Base-by-base conservation (phyloP, 2,888 invertebrate species). In the Steinernema hermaphroditum region DNA sequence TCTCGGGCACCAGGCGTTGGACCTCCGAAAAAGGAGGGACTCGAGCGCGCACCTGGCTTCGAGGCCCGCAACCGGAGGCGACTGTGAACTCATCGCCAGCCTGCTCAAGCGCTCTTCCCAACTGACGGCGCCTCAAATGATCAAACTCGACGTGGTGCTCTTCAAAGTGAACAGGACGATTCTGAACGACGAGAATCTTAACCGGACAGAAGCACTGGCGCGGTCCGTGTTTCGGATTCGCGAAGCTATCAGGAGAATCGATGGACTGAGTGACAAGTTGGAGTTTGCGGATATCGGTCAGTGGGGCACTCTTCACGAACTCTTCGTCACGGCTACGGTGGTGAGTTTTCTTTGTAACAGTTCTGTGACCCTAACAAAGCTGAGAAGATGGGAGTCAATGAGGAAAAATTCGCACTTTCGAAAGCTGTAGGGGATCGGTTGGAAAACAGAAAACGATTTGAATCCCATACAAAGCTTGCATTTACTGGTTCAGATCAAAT, bases 401-500 rank as follows among this genome's bases (percentile, higher is more conserved):
- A n/a, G n/a, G n/a, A n/a, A n/a, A n/a, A n/a, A n/a, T n/a, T n/a
- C n/a, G n/a, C n/a, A n/a, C n/a, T n/a, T n/a, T n/a, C n/a, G n/a
- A n/a, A n/a, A n/a, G n/a, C n/a, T n/a, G n/a, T n/a, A n/a, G n/a
- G n/a, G n/a, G n/a, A n/a, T n/a, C n/a, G n/a, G n/a, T n/a, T n/a
- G n/a, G n/a, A n/a, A n/a, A n/a, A n/a, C n/a, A n/a, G n/a, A n/a
- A n/a, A n/a, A n/a, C n/a, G n/a, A n/a, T n/a, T n/a, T n/a, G n/a
- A n/a, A n/a, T n/a, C n/a, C n/a, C n/a, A n/a, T n/a, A n/a, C n/a
- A n/a, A n/a, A n/a, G n/a, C n/a, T n/a, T n/a, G n/a, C n/a, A n/a
- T n/a, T n/a, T n/a, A n/a, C n/a, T n/a, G n/a, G n/a, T 62, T 32
- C 32, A 62, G 62, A 62, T 62, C 29, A 62, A 62, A 32, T 62